These are phyloP conservation scores for Leptothorax acervorum DNA, from an alignment of 2,888 invertebrate species.

Conservation along the genomic window DNA sequence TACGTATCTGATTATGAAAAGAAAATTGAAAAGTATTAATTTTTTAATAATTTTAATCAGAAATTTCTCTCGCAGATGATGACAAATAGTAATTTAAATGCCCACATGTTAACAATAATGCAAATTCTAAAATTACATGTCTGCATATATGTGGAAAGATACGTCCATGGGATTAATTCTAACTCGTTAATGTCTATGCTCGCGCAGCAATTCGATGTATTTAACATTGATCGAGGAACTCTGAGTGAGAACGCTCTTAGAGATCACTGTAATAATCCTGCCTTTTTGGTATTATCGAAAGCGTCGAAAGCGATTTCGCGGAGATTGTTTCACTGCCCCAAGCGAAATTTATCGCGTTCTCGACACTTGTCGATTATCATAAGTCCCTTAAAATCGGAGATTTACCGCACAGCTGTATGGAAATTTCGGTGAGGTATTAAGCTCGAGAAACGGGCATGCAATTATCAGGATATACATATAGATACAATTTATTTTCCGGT, in stretches of 20 bases:
- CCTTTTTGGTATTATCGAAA: slow-evolving; percentile 69
- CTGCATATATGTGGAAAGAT: background rate
- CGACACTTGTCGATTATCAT: slow-evolving; percentile 71
- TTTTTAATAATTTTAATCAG: background rate
- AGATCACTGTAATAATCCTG: slow-evolving; percentile 65
- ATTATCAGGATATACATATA: background rate
- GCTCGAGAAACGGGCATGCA: background rate
- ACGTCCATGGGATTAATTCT: background rate
- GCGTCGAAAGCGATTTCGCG: slow-evolving; percentile 54
- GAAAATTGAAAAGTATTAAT: background rate
- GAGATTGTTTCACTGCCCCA: slow-evolving; percentile 66
- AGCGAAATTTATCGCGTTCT: slow-evolving; percentile 66
- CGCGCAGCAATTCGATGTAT: background rate
- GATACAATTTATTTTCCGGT: background rate
- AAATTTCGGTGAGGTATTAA: slow-evolving; percentile 15
- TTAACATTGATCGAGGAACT: slow-evolving; percentile 11
- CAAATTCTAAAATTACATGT: background rate
- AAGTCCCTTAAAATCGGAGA: slow-evolving; percentile 71
- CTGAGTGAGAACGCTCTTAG: slow-evolving; percentile 63
- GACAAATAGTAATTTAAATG: background rate
- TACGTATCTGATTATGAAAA: background rate
- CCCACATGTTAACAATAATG: background rate
- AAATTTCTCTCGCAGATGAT: background rate
- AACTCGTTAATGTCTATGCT: background rate
- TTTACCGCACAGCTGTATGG: slow-evolving; percentile 57